Percentiles rank a stretch among this genome's conserved stretches.
Evolutionary conservation across 2,797 vertebrate genomes (phyloP).

Genomic region (Cottoperca gobio): DNA sequence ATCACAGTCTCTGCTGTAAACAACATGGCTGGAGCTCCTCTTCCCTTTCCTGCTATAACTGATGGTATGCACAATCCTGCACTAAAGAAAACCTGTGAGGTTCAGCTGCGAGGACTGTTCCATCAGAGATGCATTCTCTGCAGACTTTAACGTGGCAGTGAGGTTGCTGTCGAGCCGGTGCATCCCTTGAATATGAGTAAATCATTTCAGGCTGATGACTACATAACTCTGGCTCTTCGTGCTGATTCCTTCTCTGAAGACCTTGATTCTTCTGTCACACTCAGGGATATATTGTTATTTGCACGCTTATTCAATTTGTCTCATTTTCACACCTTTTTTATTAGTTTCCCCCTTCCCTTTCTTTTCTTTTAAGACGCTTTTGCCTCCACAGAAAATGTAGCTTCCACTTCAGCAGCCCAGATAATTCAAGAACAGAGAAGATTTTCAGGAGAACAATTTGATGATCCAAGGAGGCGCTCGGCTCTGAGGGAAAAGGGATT

Average conservation of each 20-base stretch:
- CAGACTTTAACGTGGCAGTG: neutral
- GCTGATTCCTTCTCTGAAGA: slow-evolving; percentile 47
- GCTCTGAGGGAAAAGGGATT: slow-evolving; percentile 64
- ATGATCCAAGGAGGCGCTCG: slow-evolving; percentile 80
- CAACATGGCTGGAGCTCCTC: slow-evolving; percentile 58
- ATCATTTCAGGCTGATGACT: slow-evolving; percentile 18
- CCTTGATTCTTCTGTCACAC: slow-evolving; percentile 47
- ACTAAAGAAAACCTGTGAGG: too few species aligned
- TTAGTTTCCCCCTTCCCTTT: slow-evolving; percentile 54
- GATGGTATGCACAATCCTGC: slow-evolving; percentile 31
- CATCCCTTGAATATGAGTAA: slow-evolving; percentile 4
- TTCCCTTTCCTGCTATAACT: slow-evolving; percentile 39
- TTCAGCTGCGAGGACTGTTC: too few species aligned
- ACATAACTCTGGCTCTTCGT: slow-evolving; percentile 7
- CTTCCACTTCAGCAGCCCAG: slow-evolving; percentile 79
- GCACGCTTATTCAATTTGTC: slow-evolving; percentile 63
- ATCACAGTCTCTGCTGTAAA: slow-evolving; percentile 71
- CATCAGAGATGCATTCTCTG: slow-evolving; percentile 5
- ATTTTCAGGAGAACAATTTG: slow-evolving; percentile 83
- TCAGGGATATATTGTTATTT: slow-evolving; percentile 43
- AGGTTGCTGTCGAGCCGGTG: neutral
- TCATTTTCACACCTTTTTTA: slow-evolving; percentile 74
- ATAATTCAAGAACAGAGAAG: slow-evolving; percentile 81
- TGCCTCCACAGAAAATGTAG: slow-evolving; percentile 70
- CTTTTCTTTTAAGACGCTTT: slow-evolving; percentile 70